Evolutionary conservation across 1,140 invertebrate genomes (phyloP).

Genomic region (Papilio xuthus): DNA sequence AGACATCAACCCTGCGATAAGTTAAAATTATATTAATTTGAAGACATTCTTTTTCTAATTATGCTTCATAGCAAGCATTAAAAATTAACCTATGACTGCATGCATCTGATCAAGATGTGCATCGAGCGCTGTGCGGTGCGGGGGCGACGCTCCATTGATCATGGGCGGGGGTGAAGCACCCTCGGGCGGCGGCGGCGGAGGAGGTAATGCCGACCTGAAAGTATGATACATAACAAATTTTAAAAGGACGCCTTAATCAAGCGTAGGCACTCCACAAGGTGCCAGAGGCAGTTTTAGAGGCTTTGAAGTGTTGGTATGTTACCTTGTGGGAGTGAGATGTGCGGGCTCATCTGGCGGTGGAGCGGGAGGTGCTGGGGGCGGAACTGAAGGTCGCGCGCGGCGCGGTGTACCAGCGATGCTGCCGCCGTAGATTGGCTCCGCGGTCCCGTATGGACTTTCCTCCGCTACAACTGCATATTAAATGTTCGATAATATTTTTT

Average conservation of each 20-base stretch:
- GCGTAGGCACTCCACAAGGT: no score
- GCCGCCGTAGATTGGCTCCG: constrained; percentile 67
- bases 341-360: constrained; percentile 82
- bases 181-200: constrained; percentile 92
- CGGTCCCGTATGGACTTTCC: constrained; percentile 79
- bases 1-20: constrained; percentile 74
- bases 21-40: not conserved
- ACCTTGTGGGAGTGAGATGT: constrained; percentile 68
- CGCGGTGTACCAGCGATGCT: constrained; percentile 81
- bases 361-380: constrained; percentile 92
- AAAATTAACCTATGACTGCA: constrained; percentile 65
- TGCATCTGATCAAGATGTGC: constrained; percentile 75
- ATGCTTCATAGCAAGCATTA: no score
- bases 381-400: constrained; percentile 89
- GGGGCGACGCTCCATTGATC: constrained; percentile 81
- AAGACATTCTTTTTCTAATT: not conserved
- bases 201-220: constrained; percentile 85
- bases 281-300: no score
- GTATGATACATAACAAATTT: constrained; percentile 11
- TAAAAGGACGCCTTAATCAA: not conserved
- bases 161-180: constrained; percentile 57
- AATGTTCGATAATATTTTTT: no score
- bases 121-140: constrained; percentile 77
- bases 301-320: not conserved
- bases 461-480: constrained; percentile 69